Conservation (phyloP, 2,113 vertebrate genomes). For the Melanotaenia duboulayi region DNA sequence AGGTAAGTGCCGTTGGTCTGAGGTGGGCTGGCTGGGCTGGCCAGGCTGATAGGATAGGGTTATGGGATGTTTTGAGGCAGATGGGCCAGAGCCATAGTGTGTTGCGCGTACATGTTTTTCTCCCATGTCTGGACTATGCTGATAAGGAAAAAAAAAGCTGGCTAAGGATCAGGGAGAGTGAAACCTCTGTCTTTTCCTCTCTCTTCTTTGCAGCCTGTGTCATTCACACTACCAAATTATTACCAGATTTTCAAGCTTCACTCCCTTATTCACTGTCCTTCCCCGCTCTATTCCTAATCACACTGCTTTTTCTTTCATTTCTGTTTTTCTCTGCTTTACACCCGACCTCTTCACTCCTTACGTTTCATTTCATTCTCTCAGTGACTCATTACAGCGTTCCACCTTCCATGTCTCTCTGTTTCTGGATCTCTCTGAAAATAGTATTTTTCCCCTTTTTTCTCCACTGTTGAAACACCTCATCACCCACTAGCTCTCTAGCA, state of each 20-base stretch:
- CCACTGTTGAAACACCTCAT: conserved; percentile 39
- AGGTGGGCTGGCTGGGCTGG: too few species aligned
- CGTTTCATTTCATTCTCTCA: conserved; percentile 33
- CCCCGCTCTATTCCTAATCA: conserved; percentile 35
- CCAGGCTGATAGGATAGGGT: conserved; percentile 57
- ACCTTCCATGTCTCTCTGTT: conserved; percentile 16
- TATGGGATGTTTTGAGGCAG: conserved; percentile 54
- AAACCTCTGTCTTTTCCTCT: conserved; percentile 44
- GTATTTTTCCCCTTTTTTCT: conserved; percentile 25
- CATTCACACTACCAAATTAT: conserved; percentile 49
- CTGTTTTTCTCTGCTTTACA: conserved; percentile 25
- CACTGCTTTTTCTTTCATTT: conserved; percentile 21
- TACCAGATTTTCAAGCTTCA: conserved; percentile 39
- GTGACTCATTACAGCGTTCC: conserved; percentile 49
- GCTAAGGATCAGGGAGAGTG: conserved; percentile 58
- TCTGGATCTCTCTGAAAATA: conserved; percentile 38
- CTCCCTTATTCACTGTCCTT: conserved; percentile 16
- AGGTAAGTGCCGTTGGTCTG: conserved; percentile 40
- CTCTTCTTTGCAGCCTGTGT: conserved; percentile 19
- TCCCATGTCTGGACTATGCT: conserved; percentile 64
- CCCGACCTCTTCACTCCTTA: conserved; percentile 20
- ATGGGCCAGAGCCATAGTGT: conserved; percentile 54
- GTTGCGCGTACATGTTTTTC: conserved; percentile 57
- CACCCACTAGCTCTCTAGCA: conserved; percentile 23
- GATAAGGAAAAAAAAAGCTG: conserved; percentile 74